Evolutionary conservation across 2,888 invertebrate genomes (phyloP).

Genomic region (Paralinhomoeus sp.): DNA sequence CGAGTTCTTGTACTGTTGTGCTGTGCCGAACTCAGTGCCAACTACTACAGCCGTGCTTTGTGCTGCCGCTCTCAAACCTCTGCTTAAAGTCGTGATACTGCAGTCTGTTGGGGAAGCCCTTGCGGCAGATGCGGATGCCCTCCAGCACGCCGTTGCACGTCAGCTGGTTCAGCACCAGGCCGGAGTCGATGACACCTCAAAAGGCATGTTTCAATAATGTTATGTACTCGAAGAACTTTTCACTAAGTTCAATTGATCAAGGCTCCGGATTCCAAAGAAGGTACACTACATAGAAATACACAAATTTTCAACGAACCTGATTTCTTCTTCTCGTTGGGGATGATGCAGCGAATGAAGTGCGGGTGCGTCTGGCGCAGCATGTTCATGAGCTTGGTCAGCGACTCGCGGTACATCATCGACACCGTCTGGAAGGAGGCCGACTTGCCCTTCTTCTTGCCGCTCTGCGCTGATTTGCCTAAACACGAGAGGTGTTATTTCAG

Average conservation of each 20-base stretch:
- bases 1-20: no score
- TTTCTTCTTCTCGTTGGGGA: constrained; percentile 26
- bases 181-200: constrained; percentile 79
- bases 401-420: constrained; percentile 19
- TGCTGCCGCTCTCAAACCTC: constrained; percentile 54
- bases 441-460: constrained; percentile 20
- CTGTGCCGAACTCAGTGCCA: no score
- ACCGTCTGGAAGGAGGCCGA: constrained; percentile 23
- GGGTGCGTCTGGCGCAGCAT: constrained; percentile 25
- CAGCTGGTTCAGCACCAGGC: constrained; percentile 96
- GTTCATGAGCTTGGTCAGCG: constrained; percentile 24
- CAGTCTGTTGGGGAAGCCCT: constrained; percentile 99
- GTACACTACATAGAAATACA: no score
- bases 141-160: constrained; percentile 99
- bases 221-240: no score
- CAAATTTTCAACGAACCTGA: constrained; percentile 13
- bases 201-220: no score
- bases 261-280: no score
- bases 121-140: constrained; percentile 99
- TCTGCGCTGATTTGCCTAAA: neutral
- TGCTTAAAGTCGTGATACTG: constrained; percentile 98
- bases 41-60: no score
- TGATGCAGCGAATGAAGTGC: constrained; percentile 28
- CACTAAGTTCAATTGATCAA: no score
- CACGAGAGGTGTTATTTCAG: no score